Evolutionary conservation across 2,113 vertebrate species (phyloP).

Genomic region (Hyperopisus bebe): DNA sequence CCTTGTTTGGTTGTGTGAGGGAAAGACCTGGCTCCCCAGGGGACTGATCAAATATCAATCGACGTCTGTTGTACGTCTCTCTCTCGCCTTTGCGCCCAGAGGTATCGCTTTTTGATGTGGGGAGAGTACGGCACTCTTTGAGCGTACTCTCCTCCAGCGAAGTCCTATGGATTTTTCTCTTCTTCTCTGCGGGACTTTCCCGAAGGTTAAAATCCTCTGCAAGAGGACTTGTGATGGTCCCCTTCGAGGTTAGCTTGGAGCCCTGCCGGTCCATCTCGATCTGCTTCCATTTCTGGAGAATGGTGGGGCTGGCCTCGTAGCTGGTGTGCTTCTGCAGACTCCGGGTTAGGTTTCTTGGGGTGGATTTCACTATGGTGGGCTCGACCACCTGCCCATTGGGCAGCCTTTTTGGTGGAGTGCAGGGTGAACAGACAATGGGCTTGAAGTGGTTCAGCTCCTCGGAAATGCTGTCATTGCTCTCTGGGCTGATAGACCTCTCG

Average conservation of each 20-base stretch:
- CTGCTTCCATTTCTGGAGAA: constrained; percentile 90
- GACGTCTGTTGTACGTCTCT: constrained; percentile 42
- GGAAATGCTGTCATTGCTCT: constrained; percentile 97
- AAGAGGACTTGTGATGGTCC: constrained; percentile 71
- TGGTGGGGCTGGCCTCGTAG: constrained; percentile 81
- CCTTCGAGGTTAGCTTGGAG: constrained; percentile 76
- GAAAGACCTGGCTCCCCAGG: constrained; percentile 15
- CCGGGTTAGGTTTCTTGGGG: constrained; percentile 79
- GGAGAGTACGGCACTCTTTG: constrained; percentile 2
- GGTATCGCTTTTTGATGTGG: constrained; percentile 5
- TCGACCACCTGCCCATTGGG: constrained; percentile 79
- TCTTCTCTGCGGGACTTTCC: constrained; percentile 14
- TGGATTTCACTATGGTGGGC: constrained; percentile 87
- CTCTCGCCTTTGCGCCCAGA: constrained; percentile 24
- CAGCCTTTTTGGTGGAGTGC: constrained; percentile 88
- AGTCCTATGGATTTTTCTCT: constrained; percentile 21
- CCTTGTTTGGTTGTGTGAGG: constrained; percentile 36
- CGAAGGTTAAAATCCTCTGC: constrained; percentile 35
- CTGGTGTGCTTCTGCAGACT: constrained; percentile 79
- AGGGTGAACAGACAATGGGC: constrained; percentile 91
- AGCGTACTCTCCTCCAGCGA: neutral
- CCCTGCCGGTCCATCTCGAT: constrained; percentile 84
- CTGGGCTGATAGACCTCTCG: constrained; percentile 84
- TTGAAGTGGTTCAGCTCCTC: constrained; percentile 98
- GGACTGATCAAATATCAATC: constrained; percentile 52